These are phyloP conservation scores for Aleiodes sp. DNA, from an alignment of 1,140 invertebrate genomes.

Conservation along the genomic window DNA sequence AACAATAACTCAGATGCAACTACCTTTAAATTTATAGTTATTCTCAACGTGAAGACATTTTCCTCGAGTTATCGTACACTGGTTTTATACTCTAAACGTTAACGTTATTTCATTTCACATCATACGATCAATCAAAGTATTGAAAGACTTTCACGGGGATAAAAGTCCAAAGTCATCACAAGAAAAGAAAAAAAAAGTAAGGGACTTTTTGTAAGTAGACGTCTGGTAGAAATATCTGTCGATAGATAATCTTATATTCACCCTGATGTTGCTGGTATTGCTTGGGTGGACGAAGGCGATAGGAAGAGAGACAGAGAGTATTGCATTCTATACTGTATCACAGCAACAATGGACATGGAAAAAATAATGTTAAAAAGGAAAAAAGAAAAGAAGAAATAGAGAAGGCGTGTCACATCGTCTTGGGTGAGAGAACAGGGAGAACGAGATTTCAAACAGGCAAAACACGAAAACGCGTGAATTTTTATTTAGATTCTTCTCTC, in stretches of 20 bases:
- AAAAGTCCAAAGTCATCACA: neutral
- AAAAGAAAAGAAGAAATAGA: neutral
- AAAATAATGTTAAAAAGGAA: neutral
- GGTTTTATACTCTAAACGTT: too few species aligned
- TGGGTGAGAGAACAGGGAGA: neutral
- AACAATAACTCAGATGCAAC: too few species aligned
- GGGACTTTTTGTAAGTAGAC: neutral
- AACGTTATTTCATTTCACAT: neutral
- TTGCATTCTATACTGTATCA: slow-evolving; percentile 9
- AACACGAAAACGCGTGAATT: neutral
- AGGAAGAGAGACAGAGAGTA: neutral
- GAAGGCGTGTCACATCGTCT: neutral
- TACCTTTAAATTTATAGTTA: too few species aligned
- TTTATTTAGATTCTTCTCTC: neutral
- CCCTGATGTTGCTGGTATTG: neutral
- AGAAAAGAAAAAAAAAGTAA: neutral
- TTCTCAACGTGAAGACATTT: too few species aligned
- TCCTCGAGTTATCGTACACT: too few species aligned
- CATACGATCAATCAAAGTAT: neutral
- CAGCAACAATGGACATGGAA: slow-evolving; percentile 6
- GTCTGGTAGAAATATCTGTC: slow-evolving; percentile 2
- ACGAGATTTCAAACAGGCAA: neutral
- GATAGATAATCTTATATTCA: neutral
- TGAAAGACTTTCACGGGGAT: neutral
- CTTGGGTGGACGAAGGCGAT: neutral